phyloP scores from a whole-genome alignment of 2,797 vertebrate species.

The Tadarida brasiliensis region DNA sequence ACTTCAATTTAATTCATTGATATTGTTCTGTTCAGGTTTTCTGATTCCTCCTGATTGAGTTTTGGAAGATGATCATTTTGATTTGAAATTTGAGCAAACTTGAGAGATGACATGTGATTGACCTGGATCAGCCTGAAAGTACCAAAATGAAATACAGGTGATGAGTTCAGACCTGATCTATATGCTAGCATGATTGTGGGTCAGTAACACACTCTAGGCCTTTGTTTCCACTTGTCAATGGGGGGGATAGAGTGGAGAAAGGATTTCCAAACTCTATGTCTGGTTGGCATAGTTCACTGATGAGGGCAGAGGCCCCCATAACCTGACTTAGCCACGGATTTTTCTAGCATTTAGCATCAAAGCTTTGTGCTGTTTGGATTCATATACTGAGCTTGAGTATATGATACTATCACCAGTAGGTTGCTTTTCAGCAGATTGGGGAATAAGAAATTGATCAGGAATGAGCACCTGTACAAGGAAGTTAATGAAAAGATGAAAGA shows the following conservation, averaged over 20 bases:
- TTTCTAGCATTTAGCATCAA: neutral
- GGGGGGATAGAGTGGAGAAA: neutral
- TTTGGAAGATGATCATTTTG: neutral
- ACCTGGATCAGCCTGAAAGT: neutral
- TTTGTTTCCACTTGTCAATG: neutral
- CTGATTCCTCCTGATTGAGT: no score
- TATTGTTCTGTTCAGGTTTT: no score
- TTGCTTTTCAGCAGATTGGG: neutral
- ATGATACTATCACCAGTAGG: no score
- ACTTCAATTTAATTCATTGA: no score
- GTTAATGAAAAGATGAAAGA: neutral
- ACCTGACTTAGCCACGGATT: neutral
- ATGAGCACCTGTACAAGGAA: neutral
- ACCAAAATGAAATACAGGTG: neutral
- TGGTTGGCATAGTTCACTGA: neutral
- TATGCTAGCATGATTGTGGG: rapidly evolving
- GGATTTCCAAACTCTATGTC: neutral
- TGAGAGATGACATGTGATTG: neutral
- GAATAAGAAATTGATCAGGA: neutral
- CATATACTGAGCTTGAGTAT: neutral
- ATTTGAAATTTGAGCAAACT: neutral
- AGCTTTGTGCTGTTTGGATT: neutral
- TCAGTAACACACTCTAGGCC: rapidly evolving
- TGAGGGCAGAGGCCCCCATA: rapidly evolving
- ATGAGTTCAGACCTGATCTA: neutral